These are phyloP conservation scores for Chirona hameri DNA, from an alignment of 2,888 invertebrate genomes.

Conservation along the genomic window DNA sequence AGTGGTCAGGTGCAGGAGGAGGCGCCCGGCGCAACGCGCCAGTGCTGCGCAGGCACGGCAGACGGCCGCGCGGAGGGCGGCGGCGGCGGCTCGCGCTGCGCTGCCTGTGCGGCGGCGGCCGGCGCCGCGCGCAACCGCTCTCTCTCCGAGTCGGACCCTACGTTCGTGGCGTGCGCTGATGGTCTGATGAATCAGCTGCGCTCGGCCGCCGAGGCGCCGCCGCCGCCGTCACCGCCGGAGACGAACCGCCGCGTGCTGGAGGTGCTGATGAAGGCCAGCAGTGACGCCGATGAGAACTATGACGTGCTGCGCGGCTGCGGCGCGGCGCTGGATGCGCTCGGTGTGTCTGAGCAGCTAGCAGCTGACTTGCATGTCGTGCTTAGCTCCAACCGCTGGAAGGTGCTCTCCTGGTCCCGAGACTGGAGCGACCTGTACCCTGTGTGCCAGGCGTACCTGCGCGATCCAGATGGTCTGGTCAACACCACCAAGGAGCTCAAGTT, in stretches of 20 bases:
- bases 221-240: neutral
- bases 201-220: conserved; percentile 50
- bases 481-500: conserved; percentile 69
- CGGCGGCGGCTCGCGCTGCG: neutral
- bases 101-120: neutral
- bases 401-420: conserved; percentile 64
- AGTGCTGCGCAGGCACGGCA: neutral
- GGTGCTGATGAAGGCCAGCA: neutral
- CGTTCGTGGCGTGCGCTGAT: conserved; percentile 26
- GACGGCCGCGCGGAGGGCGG: neutral
- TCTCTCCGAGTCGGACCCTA: conserved; percentile 12
- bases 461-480: conserved; percentile 50
- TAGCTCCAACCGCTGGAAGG: conserved; percentile 66
- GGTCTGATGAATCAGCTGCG: conserved; percentile 61
- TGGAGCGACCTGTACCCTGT: conserved; percentile 57
- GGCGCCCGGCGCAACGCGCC: neutral
- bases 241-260: neutral
- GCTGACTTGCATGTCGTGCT: conserved; percentile 68
- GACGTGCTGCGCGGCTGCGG: conserved; percentile 26
- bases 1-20: neutral
- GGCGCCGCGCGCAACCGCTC: neutral
- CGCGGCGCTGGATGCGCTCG: conserved; percentile 31
- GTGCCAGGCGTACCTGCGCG: conserved; percentile 55
- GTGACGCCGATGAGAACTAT: neutral
- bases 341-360: conserved; percentile 39